Evolutionary conservation across 2,797 vertebrate genomes (phyloP).

Genomic region (Epinephelus malabaricus): DNA sequence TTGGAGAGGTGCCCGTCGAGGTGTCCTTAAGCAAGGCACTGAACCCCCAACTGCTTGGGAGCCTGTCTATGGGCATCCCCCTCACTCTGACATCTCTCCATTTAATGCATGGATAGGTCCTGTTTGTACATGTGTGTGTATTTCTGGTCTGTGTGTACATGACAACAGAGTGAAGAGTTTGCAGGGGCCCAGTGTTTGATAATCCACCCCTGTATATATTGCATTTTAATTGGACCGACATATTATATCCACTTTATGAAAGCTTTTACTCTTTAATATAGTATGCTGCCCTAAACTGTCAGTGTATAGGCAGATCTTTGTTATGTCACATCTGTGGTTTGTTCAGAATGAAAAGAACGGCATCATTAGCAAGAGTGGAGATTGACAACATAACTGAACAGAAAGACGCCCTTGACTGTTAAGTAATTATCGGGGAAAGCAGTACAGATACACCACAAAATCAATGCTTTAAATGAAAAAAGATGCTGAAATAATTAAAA

Average conservation of each 20-base stretch:
- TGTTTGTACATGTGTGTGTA: too few species aligned
- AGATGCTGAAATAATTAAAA: not conserved
- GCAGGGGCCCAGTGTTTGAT: too few species aligned
- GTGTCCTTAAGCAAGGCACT: too few species aligned
- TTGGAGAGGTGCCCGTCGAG: too few species aligned
- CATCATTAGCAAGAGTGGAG: not conserved
- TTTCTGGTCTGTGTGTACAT: too few species aligned
- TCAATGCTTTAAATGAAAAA: not conserved
- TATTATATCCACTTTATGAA: not conserved
- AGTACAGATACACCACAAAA: not conserved
- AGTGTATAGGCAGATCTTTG: not conserved
- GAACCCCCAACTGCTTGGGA: too few species aligned
- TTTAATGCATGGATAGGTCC: too few species aligned
- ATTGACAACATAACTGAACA: not conserved
- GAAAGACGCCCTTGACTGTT: constrained; percentile 16
- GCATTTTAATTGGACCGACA: too few species aligned
- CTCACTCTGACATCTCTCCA: too few species aligned
- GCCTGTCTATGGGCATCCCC: too few species aligned
- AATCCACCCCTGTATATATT: too few species aligned
- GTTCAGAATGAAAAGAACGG: not conserved
- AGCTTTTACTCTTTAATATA: not conserved
- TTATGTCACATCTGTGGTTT: constrained; percentile 4
- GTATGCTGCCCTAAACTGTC: not conserved
- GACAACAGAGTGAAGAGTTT: too few species aligned
- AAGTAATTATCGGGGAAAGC: not conserved